Conservation (phyloP, 2,888 invertebrate species). For the Leuctra nigra region DNA sequence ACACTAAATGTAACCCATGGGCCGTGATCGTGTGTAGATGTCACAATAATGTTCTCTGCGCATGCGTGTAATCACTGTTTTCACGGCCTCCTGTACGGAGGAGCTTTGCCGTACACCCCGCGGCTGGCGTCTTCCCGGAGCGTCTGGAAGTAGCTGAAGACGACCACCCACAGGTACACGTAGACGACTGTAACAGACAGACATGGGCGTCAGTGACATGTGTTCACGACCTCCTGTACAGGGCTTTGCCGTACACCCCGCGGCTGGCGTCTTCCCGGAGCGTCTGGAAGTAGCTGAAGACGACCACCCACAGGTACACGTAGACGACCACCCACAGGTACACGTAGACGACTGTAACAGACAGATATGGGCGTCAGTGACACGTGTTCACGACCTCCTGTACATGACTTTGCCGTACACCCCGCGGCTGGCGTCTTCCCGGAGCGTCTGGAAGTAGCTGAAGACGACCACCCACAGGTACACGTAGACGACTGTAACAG, state of each 20-base stretch:
- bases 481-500: slow-evolving; percentile 63
- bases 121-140: slow-evolving; percentile 60
- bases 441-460: slow-evolving; percentile 68
- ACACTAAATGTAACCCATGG: too few species aligned
- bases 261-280: slow-evolving; percentile 61
- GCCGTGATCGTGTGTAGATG: too few species aligned
- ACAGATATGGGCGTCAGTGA: too few species aligned
- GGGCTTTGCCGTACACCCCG: slow-evolving; percentile 67
- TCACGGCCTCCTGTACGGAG: slow-evolving; percentile 50
- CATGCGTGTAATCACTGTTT: too few species aligned
- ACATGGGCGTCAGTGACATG: too few species aligned
- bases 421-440: slow-evolving; percentile 61
- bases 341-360: too few species aligned
- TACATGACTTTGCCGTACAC: slow-evolving; percentile 53
- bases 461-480: slow-evolving; percentile 81
- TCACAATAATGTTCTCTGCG: too few species aligned
- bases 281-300: slow-evolving; percentile 73
- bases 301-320: slow-evolving; percentile 76
- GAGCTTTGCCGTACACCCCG: slow-evolving; percentile 61
- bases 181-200: slow-evolving; percentile 65
- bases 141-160: slow-evolving; percentile 73
- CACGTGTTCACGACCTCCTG: not conserved
- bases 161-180: slow-evolving; percentile 75
- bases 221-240: slow-evolving; percentile 47
- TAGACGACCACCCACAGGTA: too few species aligned